phyloP scores from a whole-genome alignment of 2,888 invertebrate species.

The Toxonevra muliebris region DNA sequence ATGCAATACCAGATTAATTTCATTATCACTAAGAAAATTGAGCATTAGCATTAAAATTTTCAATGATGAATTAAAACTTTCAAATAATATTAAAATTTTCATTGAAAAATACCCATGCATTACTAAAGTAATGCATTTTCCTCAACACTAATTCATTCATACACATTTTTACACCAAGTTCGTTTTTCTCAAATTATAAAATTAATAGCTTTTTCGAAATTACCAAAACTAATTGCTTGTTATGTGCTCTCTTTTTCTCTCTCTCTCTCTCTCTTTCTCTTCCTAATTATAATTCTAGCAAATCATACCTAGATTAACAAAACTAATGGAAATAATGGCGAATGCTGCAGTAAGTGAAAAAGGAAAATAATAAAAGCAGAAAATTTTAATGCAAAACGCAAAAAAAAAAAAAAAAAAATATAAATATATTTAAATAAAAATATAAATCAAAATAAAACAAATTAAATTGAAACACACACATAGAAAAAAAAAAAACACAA shows the following conservation, averaged over 20 bases:
- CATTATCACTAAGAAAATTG: too few species aligned
- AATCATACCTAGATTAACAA: neutral
- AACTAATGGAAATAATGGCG: constrained; percentile 5
- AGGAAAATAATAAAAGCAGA: neutral
- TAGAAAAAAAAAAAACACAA: constrained; percentile 5
- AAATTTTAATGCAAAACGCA: neutral
- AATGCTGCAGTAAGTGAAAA: neutral
- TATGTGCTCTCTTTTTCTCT: neutral
- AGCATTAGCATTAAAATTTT: too few species aligned
- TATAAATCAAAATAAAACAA: neutral
- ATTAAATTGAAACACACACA: neutral
- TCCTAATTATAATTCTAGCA: neutral
- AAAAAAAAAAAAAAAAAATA: neutral
- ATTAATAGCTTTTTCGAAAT: neutral
- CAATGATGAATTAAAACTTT: too few species aligned
- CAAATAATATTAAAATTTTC: too few species aligned
- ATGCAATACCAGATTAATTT: too few species aligned
- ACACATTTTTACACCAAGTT: neutral
- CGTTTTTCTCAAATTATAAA: neutral
- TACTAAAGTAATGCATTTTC: constrained; percentile 28
- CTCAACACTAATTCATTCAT: constrained; percentile 4
- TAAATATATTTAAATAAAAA: neutral
- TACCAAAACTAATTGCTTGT: neutral
- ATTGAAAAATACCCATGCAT: too few species aligned
- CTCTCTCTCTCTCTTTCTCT: constrained; percentile 24